phyloP scores from a whole-genome alignment of 1,140 invertebrate species.

The Heliothis virescens region DNA sequence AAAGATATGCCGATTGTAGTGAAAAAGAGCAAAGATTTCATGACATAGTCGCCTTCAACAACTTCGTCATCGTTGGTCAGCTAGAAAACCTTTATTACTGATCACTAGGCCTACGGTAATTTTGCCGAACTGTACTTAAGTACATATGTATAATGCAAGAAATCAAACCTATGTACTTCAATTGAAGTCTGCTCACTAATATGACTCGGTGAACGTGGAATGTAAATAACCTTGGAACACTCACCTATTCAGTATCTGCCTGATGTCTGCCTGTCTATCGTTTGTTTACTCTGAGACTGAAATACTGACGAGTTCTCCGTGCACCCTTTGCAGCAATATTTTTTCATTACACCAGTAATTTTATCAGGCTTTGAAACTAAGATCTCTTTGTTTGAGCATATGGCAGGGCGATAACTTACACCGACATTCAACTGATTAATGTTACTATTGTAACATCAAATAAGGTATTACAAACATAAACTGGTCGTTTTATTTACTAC shows the following conservation, averaged over 20 bases:
- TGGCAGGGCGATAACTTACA: constrained; percentile 17
- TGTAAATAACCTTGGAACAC: constrained; percentile 66
- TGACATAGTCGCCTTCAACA: neutral
- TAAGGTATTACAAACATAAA: constrained; percentile 18
- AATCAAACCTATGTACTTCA: constrained; percentile 13
- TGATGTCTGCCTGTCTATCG: constrained; percentile 11
- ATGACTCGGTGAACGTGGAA: constrained; percentile 62
- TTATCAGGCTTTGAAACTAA: neutral
- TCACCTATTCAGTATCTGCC: constrained; percentile 31
- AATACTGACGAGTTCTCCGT: constrained; percentile 28
- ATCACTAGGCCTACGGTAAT: neutral
- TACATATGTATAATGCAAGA: neutral
- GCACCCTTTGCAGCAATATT: neutral
- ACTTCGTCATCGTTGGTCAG: neutral
- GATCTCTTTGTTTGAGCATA: constrained; percentile 24
- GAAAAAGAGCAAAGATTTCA: neutral
- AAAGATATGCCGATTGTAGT: neutral
- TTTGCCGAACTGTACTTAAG: neutral
- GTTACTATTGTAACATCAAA: constrained; percentile 38
- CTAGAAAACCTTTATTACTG: neutral
- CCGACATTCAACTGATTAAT: constrained; percentile 30
- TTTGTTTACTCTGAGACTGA: constrained; percentile 34
- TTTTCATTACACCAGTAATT: constrained; percentile 31
- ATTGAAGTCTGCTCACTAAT: constrained; percentile 59
- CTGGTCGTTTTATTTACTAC: constrained; percentile 14